Conservation (phyloP, 2,888 invertebrate genomes). For the Eumacrocentrus americanus region DNA sequence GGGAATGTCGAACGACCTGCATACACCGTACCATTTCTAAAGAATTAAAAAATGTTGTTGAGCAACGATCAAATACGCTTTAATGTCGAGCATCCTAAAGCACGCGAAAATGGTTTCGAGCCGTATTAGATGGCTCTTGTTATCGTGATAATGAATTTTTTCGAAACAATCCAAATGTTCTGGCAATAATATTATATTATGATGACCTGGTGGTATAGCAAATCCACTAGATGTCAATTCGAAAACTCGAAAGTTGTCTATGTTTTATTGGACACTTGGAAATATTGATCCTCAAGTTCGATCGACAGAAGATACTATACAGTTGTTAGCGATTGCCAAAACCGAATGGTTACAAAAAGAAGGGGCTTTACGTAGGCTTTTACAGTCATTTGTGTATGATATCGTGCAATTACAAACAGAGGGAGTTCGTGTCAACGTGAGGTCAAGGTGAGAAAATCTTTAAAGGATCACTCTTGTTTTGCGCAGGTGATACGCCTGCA, state of each 20-base stretch:
- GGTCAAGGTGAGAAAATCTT: slow-evolving; percentile 25
- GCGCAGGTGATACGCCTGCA: slow-evolving; percentile 27
- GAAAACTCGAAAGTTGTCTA: slow-evolving; percentile 33
- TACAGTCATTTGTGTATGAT: neutral
- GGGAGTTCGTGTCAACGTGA: slow-evolving; percentile 28
- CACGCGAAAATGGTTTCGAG: slow-evolving; percentile 23
- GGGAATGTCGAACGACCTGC: slow-evolving; percentile 20
- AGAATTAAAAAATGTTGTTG: slow-evolving; percentile 31
- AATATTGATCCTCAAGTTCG: slow-evolving; percentile 35
- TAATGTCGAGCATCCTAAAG: slow-evolving; percentile 28
- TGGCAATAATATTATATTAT: slow-evolving; percentile 39
- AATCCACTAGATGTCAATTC: slow-evolving; percentile 36
- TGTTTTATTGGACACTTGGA: slow-evolving; percentile 38
- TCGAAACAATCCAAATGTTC: slow-evolving; percentile 29
- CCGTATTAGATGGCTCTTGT: slow-evolving; percentile 34
- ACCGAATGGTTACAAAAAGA: slow-evolving; percentile 28
- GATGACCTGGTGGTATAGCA: slow-evolving; percentile 37
- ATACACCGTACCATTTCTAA: slow-evolving; percentile 31
- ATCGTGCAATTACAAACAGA: neutral
- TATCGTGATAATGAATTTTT: slow-evolving; percentile 37
- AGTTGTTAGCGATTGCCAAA: slow-evolving; percentile 33
- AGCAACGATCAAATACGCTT: slow-evolving; percentile 31
- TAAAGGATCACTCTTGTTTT: slow-evolving; percentile 36
- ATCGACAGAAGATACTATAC: slow-evolving; percentile 27
- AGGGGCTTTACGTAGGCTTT: neutral